These are phyloP conservation scores for Harmothoe impar DNA, from an alignment of 2,888 invertebrate species.

Conservation along the genomic window DNA sequence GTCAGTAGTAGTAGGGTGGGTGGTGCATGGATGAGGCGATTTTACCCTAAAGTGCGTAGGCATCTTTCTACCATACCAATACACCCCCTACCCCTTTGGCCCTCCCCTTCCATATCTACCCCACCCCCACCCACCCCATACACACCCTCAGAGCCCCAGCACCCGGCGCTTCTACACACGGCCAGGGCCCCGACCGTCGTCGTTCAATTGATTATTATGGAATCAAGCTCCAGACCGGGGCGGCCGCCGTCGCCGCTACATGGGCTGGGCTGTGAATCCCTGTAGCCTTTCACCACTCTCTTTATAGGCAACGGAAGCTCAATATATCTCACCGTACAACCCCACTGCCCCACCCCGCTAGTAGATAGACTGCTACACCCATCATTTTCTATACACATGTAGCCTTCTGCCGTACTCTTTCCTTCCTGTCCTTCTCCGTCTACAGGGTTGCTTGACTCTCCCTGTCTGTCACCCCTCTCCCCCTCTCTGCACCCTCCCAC, in stretches of 20 bases:
- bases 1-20: too few relatives aligned
- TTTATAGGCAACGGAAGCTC: slow-evolving; percentile 21
- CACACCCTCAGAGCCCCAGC: not conserved
- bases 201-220: slow-evolving; percentile 42
- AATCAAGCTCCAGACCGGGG: not conserved
- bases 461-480: too few relatives aligned
- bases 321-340: not conserved
- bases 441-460: too few relatives aligned
- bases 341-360: not conserved
- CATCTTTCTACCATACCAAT: not conserved
- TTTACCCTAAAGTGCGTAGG: too few relatives aligned
- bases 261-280: not conserved
- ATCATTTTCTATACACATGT: too few relatives aligned
- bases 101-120: not conserved
- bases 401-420: too few relatives aligned
- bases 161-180: not conserved
- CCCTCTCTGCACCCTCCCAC: too few relatives aligned
- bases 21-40: too few relatives aligned
- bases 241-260: not conserved
- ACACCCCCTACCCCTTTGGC: not conserved
- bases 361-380: too few relatives aligned
- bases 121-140: not conserved
- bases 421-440: too few relatives aligned
- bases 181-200: not conserved
- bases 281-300: not conserved